Evolutionary conservation across 1,140 invertebrate genomes (phyloP).

Genomic region (Vanessa atalanta): DNA sequence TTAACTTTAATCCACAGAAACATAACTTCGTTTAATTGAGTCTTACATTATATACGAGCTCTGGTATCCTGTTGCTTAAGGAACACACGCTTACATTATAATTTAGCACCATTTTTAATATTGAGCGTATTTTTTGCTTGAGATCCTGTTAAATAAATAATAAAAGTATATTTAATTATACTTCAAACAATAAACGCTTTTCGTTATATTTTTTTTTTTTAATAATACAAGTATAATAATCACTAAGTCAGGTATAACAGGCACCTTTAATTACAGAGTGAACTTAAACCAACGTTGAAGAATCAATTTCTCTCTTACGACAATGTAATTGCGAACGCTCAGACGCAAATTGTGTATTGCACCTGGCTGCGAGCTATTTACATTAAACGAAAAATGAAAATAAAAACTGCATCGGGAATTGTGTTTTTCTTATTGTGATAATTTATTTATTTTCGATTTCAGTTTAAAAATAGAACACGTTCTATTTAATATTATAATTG

Average conservation of each 20-base stretch:
- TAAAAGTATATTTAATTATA: too few species aligned
- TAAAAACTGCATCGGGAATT: not conserved
- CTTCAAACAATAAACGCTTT: too few species aligned
- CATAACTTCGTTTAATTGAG: too few species aligned
- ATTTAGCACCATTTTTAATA: too few species aligned
- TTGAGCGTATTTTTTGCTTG: too few species aligned
- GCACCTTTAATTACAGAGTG: constrained; percentile 34
- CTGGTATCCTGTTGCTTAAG: too few species aligned
- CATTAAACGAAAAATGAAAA: constrained; percentile 34
- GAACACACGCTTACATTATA: too few species aligned
- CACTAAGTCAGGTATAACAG: constrained; percentile 23
- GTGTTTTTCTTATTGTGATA: not conserved
- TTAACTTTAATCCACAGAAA: too few species aligned
- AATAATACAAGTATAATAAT: constrained; percentile 28
- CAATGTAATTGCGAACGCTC: constrained; percentile 62
- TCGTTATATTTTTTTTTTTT: too few species aligned
- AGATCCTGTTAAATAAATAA: too few species aligned
- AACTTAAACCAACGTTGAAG: constrained; percentile 68
- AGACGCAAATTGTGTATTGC: constrained; percentile 69
- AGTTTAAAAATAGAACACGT: not conserved
- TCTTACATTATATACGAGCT: too few species aligned
- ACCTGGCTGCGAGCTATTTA: constrained; percentile 64
- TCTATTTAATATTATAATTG: too few species aligned
- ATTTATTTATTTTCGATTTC: not conserved
- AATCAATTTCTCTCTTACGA: constrained; percentile 73